Evolutionary conservation across 1,140 invertebrate genomes (phyloP).

Genomic region (Drosophila kohkoa): DNA sequence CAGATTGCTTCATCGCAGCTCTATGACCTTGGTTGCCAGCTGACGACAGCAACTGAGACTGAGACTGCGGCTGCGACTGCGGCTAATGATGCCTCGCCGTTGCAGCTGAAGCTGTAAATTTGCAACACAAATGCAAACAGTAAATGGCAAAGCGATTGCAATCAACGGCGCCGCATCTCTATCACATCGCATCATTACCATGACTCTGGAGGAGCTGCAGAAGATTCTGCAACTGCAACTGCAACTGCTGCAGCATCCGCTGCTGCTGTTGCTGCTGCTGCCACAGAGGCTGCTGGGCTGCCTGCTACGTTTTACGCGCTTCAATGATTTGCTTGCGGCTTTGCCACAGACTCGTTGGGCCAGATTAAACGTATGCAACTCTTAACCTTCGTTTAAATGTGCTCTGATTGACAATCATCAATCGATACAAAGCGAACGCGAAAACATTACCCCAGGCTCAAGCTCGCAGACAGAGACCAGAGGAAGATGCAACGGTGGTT

Average conservation of each 20-base stretch:
- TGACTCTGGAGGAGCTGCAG: slow-evolving; percentile 2
- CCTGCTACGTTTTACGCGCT: slow-evolving; percentile 71
- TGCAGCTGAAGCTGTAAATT: slow-evolving; percentile 77
- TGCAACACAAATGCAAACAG: slow-evolving; percentile 78
- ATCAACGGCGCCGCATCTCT: slow-evolving; percentile 76
- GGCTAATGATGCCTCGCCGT: slow-evolving; percentile 61
- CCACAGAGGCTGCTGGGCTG: slow-evolving; percentile 21
- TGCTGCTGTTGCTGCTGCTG: neutral
- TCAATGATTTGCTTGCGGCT: slow-evolving; percentile 66
- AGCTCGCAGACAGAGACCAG: neutral
- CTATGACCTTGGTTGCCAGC: slow-evolving; percentile 59
- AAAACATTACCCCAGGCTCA: slow-evolving; percentile 33
- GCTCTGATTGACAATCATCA: slow-evolving; percentile 80
- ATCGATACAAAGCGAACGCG: slow-evolving; percentile 55
- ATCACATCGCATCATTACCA: slow-evolving; percentile 54
- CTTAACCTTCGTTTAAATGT: slow-evolving; percentile 79
- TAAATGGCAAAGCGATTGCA: slow-evolving; percentile 66
- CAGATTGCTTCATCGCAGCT: slow-evolving; percentile 67
- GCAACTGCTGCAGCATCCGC: slow-evolving; percentile 59
- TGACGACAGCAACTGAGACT: slow-evolving; percentile 21
- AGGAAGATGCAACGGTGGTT: slow-evolving; percentile 18
- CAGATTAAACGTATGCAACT: slow-evolving; percentile 80
- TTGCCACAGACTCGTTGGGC: slow-evolving; percentile 37
- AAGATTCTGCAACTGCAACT: neutral
- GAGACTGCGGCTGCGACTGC: slow-evolving; percentile 30